Percentiles rank a stretch among this genome's conserved stretches.
These are phyloP conservation scores for Aporophyla nigra DNA, from an alignment of 2,888 invertebrate genomes.

Conservation along the genomic window DNA sequence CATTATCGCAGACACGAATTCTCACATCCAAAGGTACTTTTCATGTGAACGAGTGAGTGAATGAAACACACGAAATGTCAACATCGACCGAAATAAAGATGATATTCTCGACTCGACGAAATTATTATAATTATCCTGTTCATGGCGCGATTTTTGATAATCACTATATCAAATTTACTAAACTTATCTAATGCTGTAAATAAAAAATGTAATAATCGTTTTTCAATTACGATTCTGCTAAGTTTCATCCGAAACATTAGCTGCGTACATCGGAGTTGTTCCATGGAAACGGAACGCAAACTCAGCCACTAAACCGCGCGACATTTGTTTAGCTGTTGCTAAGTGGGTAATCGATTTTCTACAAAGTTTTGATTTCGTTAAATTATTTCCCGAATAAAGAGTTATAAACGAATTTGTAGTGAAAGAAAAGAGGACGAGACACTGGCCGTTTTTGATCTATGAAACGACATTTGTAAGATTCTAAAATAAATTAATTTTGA, in stretches of 20 bases:
- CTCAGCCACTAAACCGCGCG: constrained; percentile 75
- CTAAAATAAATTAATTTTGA: constrained; percentile 75
- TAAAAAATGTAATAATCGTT: neutral
- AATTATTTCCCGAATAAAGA: constrained; percentile 13
- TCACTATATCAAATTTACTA: too few relatives aligned
- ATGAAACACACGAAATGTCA: constrained; percentile 62
- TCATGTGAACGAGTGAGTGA: constrained; percentile 63
- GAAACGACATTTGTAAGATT: constrained; percentile 70
- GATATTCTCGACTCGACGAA: constrained; percentile 49
- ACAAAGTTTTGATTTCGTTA: constrained; percentile 38
- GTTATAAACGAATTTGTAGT: constrained; percentile 7
- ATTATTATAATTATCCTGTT: neutral
- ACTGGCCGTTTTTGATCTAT: constrained; percentile 56
- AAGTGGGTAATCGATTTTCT: constrained; percentile 83
- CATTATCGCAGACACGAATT: constrained; percentile 76
- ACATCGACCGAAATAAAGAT: constrained; percentile 55
- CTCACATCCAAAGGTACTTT: constrained; percentile 67
- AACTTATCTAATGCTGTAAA: neutral
- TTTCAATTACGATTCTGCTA: neutral
- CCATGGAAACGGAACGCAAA: constrained; percentile 69
- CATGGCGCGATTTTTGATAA: neutral
- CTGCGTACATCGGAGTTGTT: constrained; percentile 50
- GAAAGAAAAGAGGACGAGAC: constrained; percentile 13
- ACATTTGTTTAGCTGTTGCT: constrained; percentile 84
- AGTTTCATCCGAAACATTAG: neutral